These are phyloP conservation scores for Carassius carassius DNA, from an alignment of 2,113 vertebrate genomes.

Conservation along the genomic window DNA sequence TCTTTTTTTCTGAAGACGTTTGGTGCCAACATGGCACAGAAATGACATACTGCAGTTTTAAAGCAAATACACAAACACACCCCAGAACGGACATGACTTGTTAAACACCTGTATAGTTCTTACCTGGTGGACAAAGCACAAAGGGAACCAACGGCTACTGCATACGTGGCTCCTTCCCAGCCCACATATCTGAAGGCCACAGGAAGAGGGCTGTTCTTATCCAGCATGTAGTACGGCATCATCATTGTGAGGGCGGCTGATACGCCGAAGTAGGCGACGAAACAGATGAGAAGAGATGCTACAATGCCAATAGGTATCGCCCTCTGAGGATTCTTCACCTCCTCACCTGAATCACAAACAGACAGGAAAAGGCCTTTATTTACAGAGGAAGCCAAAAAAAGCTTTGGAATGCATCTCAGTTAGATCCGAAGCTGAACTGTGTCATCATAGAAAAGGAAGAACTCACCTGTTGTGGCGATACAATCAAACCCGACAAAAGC, in stretches of 20 bases:
- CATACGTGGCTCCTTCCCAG: slow-evolving; percentile 91
- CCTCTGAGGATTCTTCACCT: slow-evolving; percentile 96
- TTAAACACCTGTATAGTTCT: slow-evolving; percentile 26
- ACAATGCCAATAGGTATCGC: slow-evolving; percentile 96
- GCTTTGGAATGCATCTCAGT: not conserved
- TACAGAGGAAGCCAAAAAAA: not conserved
- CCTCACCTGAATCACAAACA: slow-evolving; percentile 80
- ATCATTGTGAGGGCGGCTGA: slow-evolving; percentile 92
- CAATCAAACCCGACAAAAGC: slow-evolving; percentile 98
- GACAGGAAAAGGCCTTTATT: not conserved
- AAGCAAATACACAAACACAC: not conserved
- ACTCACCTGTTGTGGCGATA: slow-evolving; percentile 92
- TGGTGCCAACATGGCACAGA: not conserved
- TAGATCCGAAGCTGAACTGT: not conserved
- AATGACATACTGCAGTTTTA: not conserved
- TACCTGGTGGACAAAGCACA: slow-evolving; percentile 95
- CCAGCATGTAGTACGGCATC: slow-evolving; percentile 95
- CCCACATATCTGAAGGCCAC: slow-evolving; percentile 89
- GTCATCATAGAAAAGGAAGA: slow-evolving; percentile 5
- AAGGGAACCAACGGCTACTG: slow-evolving; percentile 89
- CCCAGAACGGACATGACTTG: not conserved
- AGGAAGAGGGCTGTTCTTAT: slow-evolving; percentile 88
- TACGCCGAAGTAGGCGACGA: slow-evolving; percentile 91
- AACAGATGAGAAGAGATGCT: slow-evolving; percentile 92
- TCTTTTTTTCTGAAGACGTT: not conserved